Evolutionary conservation across 2,113 vertebrate genomes (phyloP), one percentile per base, ranked within the genome.

Genomic region (Pholis gunnellus): DNA sequence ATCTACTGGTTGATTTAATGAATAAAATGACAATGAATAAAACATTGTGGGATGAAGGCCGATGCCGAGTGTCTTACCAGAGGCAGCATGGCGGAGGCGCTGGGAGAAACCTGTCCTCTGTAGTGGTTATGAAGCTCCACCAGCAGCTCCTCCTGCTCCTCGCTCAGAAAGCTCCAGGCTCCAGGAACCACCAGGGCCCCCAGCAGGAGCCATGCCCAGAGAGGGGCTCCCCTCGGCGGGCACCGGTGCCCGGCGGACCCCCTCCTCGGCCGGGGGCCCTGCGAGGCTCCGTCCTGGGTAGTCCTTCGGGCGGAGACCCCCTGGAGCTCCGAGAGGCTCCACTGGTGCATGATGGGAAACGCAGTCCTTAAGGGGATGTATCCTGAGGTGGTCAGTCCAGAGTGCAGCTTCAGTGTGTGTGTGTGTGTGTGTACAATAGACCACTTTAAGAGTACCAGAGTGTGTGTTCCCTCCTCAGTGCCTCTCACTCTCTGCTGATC

Each of bases 51-150:
- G 14, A 17, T 15, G 38, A 0, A 22, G 20, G 63, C 34, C 2
- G 11, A 9, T 20, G 65, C 8, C 27, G 3, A 38, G 65, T 22
- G 65, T 86, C 90, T 89, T 87, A 94, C 93, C 90, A 94, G 87
- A 3, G 93, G 93, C 84, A 93, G 0, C 93, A 94, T 94, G 66
- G 90, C 93, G 0, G 91, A 78, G 57, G 93, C 91, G 2, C 20
- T 86, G 78, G 93, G 93, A 0, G 87, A 88, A 0, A 94, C 93
- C 79, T 44, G 82, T 44, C 93, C 93, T 71, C 93, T 86, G 90
- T 88, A 94, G 15, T 74, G 3, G 87, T 94, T 94, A 1, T 94
- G 93, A 6, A 94, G 90, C 85, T 94, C 90, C 83, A 94, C 91
- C 74, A 94, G 84, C 82, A 93, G 65, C 82, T 94, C 93, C 88